These are phyloP conservation scores for Conger conger DNA, from an alignment of 2,113 vertebrate genomes.

Conservation along the genomic window DNA sequence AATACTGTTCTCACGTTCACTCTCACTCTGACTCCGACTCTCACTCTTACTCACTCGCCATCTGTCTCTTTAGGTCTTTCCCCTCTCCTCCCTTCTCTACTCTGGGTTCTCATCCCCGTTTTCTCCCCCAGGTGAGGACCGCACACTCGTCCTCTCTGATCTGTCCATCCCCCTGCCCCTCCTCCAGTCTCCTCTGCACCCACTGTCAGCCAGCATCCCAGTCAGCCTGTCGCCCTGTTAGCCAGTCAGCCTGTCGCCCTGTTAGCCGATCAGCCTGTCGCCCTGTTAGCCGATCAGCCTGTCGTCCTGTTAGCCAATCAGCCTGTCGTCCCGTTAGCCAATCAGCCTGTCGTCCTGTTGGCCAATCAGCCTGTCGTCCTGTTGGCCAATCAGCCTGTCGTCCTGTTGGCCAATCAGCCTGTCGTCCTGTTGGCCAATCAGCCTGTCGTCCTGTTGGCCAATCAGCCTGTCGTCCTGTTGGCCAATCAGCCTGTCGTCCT, in stretches of 20 bases:
- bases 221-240: neutral
- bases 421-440: neutral
- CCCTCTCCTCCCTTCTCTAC: neutral
- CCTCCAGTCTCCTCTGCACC: neutral
- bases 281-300: neutral
- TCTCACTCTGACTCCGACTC: neutral
- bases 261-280: neutral
- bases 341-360: neutral
- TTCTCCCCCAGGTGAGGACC: conserved; percentile 1
- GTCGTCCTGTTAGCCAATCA: neutral
- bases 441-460: neutral
- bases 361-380: neutral
- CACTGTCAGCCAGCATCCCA: neutral
- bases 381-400: neutral
- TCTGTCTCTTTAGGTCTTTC: neutral
- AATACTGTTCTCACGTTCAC: neutral
- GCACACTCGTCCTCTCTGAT: neutral
- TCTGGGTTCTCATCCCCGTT: conserved; percentile 35
- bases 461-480: neutral
- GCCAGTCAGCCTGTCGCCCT: neutral
- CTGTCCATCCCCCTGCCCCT: neutral
- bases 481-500: neutral
- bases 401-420: neutral
- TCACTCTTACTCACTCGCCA: conserved; percentile 17
- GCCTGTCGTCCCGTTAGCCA: neutral